Evolutionary conservation across 2,888 invertebrate species (phyloP), one percentile per base, ranked within the genome.

Genomic region (Micoletzkya japonica): DNA sequence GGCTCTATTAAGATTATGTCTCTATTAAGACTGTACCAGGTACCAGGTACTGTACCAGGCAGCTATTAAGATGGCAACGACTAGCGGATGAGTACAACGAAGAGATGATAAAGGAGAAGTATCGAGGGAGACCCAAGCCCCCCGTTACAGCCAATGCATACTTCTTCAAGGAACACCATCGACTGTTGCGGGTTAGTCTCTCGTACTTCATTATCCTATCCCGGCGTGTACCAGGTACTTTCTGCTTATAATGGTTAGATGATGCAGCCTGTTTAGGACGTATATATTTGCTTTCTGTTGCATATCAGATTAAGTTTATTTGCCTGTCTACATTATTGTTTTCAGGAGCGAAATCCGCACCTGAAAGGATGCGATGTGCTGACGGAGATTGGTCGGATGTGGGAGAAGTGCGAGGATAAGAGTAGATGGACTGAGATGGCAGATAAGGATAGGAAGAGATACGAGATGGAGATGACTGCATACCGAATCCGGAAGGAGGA

Each of bases 61-160:
- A n/a, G n/a, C n/a, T n/a, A n/a, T n/a, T n/a, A 10, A 54, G 67
- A 39, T 67, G 67, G 67, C 67, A 67, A 26, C n/a, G 26, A 3
- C 26, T 39, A 44, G 67, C 67, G 17, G 67, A 67, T 67, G 67
- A 67, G n/a, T 67, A 67, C 30, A 67, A 67, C 57, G 67, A 67
- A 32, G 57, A 44, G 44, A 67, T 67, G 67, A 56, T 39, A 20
- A 57, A 67, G 28, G 49, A 49, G 20, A 67, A 67, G 24, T 67
- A 67, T 44, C 37, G 50, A 24, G 57, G 44, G 20, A 67, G 57
- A n/a, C 67, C 67, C 3, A 67, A 67, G 32, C 67, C 67, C 2
- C 67, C 67, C 28, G 67, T 67, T 4, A 67, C 67, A 37, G 67
- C 67, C 6, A 67, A 67, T 57, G 67, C 67, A 30, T 67, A 57